phyloP scores from a whole-genome alignment of 2,888 invertebrate genomes.

The Cistogaster globosa region DNA sequence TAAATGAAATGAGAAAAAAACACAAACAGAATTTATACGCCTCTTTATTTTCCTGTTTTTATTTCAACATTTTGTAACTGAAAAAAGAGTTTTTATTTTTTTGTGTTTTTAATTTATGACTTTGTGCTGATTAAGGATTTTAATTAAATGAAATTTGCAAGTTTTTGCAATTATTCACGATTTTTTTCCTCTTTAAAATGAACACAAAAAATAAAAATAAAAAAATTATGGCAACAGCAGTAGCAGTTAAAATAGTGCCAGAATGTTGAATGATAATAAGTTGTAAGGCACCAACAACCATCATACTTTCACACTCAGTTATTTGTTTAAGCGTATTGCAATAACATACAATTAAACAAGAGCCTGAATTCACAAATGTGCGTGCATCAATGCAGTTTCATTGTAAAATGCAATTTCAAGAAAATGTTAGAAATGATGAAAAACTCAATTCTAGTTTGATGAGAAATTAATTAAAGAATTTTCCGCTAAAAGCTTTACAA shows the following conservation, averaged over 20 bases:
- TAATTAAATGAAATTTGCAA: constrained; percentile 76
- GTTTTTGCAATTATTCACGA: constrained; percentile 77
- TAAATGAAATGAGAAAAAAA: constrained; percentile 27
- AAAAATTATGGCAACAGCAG: constrained; percentile 51
- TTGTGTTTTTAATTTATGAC: constrained; percentile 72
- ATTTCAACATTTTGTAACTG: constrained; percentile 41
- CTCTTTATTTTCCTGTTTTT: constrained; percentile 44
- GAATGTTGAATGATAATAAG: constrained; percentile 59
- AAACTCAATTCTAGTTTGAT: constrained; percentile 63
- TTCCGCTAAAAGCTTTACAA: constrained; percentile 59
- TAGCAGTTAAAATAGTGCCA: constrained; percentile 37
- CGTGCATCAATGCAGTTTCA: constrained; percentile 64
- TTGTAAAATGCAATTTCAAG: constrained; percentile 14
- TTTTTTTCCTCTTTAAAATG: constrained; percentile 31
- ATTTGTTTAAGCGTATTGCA: not conserved
- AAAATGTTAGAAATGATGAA: constrained; percentile 40
- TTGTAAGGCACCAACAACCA: constrained; percentile 7
- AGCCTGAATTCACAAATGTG: constrained; percentile 53
- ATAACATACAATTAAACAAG: not conserved
- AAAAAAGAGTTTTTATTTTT: constrained; percentile 2
- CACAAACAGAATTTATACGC: constrained; percentile 40
- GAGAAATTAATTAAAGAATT: constrained; percentile 72
- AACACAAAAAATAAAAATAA: constrained; percentile 2
- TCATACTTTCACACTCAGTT: not conserved
- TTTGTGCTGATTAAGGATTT: constrained; percentile 75